Evolutionary conservation across 2,113 vertebrate species (phyloP), one percentile per base, ranked within the genome.

Genomic region (Halichoeres trimaculatus): DNA sequence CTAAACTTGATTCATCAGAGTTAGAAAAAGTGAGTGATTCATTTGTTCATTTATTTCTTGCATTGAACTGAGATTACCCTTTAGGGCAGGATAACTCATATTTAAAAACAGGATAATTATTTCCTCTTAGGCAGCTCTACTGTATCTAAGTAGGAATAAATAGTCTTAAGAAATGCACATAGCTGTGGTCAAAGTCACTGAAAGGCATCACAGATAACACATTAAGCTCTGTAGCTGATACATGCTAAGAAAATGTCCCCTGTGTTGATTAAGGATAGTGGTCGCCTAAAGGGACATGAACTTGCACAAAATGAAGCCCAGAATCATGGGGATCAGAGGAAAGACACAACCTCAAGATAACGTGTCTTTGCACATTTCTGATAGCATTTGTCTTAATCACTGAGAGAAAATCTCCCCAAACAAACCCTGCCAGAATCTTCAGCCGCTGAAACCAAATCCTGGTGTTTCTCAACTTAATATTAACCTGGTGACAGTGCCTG

Each of bases 311-410:
- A 86, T 88, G 63, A 61, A 74, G 86, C 63, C 80, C 78, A 78
- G 79, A 91, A 70, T 66, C 35, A 72, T 87, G 77, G 84, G 64
- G 89, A 82, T 45, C 76, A 86, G 70, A 90, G 91, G 90, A 80
- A 74, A 68, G 69, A 65, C 34, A 0, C 71, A 80, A 76, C 45
- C n/a, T 48, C 13, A 62, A 61, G 47, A 76, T 50, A 52, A 66
- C n/a, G 47, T 34, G 82, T 68, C 58, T 5, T 68, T 67, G 78
- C 67, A 75, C 70, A 70, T 81, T 58, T 66, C 24, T 63, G 41
- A 82, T 66, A 69, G 73, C 65, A 86, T 78, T 84, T 70, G 70
- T 89, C 76, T 80, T 85, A 86, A 87, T 89, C 75, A 83, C 54
- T 1, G 68, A 52, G 23, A 73, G 62, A 86, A 79, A 79, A 58